Evolutionary conservation across 2,888 invertebrate genomes (phyloP).

Genomic region (Sepioteuthis lessoniana): DNA sequence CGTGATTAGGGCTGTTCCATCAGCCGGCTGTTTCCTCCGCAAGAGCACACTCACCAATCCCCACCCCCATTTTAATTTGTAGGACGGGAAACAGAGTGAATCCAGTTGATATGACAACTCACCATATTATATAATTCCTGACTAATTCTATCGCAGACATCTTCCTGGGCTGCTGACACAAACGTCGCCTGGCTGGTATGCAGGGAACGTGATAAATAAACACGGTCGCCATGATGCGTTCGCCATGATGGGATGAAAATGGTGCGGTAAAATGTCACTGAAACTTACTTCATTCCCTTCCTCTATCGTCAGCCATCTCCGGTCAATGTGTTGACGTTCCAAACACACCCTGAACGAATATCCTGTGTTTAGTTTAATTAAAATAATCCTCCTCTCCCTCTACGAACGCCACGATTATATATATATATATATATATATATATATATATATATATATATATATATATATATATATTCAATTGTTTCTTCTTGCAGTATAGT

Average conservation of each 20-base stretch:
- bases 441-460: too few relatives aligned
- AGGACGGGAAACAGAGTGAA: too few relatives aligned
- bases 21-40: neutral
- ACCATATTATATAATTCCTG: neutral
- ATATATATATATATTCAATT: neutral
- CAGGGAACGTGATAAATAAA: neutral
- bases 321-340: neutral
- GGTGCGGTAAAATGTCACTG: neutral
- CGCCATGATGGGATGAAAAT: neutral
- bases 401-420: neutral
- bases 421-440: too few relatives aligned
- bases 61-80: neutral
- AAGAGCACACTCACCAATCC: neutral
- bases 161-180: neutral
- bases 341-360: conserved; percentile 10
- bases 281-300: neutral
- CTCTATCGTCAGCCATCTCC: neutral
- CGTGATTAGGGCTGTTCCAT: neutral
- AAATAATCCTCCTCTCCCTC: neutral
- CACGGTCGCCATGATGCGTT: neutral
- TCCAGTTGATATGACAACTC: neutral
- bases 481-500: neutral
- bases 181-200: neutral
- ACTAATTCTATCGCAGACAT: neutral
- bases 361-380: neutral